Base-by-base conservation (phyloP, 2,113 vertebrate genomes). In the Xyliphius kryptos region DNA sequence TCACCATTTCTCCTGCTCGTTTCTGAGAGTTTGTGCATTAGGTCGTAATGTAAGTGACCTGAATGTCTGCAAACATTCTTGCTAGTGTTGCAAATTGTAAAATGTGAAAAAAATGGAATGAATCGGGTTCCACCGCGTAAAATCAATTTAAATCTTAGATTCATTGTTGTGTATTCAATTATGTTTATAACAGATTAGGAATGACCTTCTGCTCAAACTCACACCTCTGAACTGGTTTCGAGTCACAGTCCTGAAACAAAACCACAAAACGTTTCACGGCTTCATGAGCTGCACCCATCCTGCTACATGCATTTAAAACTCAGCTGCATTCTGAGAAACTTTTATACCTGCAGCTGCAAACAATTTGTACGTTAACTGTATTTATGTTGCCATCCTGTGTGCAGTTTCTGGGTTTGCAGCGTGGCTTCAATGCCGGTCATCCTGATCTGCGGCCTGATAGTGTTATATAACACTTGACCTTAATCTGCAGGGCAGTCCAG, bases 401-500 rank as follows among this genome's bases (percentile, higher is more conserved):
- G 26, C 26, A 32, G 26, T 32, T 32, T 32, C 1, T 6, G 13
- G 40, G 40, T 41, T 41, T 41, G 13, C 40, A 41, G 40, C 9
- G 40, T 14, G 36, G 16, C 51, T 16, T 11, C 40, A 11, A 11
- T 12, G 38, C 38, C 4, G 26, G 56, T 55, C 19, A 12, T 15
- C 26, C 40, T 60, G 55, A 40, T 61, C 46, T 51, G 22, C 15
- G 21, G 51, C 49, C 51, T 66, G 46, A 62, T 48, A 51, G 75
- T 78, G 82, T 87, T 86, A 86, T 82, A 81, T 87, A 87, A 87
- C 56, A 21, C 76, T 77, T 80, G 80, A 76, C 82, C 81, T 84
- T 82, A 83, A 85, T 85, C 82, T 84, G 72, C 74, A 75, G 62
- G 74, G 73, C 76, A 78, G 75, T 81, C 74, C 58, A 72, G 40